Percentiles rank a stretch among this genome's conserved stretches.
Evolutionary conservation across 1,140 invertebrate genomes (phyloP).

Genomic region (Drosophila carrolli): DNA sequence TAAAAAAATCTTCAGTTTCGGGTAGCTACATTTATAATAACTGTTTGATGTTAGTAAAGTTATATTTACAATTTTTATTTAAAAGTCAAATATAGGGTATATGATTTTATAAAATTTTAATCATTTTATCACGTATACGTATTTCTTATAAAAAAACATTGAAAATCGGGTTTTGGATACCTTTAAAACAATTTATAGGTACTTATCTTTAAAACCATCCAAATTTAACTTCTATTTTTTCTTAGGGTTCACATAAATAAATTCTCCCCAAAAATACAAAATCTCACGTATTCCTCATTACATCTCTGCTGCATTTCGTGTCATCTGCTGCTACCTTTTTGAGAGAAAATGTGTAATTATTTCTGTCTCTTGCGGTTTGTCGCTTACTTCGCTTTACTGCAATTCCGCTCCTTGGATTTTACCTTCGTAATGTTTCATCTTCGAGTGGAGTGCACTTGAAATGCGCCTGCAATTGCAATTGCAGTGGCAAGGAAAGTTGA

Average conservation of each 20-base stretch:
- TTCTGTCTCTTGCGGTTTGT: conserved; percentile 64
- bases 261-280: background rate
- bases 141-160: no score
- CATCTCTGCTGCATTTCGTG: conserved; percentile 10
- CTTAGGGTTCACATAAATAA: background rate
- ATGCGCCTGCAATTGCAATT: conserved; percentile 47
- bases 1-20: background rate
- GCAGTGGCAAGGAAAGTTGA: conserved; percentile 38
- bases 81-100: no score
- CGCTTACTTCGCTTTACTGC: conserved; percentile 28
- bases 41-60: no score
- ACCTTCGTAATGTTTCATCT: conserved; percentile 58
- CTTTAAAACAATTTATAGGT: no score
- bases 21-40: background rate
- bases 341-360: conserved; percentile 54
- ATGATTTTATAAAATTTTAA: no score
- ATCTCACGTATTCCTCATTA: conserved; percentile 12
- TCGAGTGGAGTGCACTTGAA: conserved; percentile 66
- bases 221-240: background rate
- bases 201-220: no score
- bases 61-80: no score
- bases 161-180: no score
- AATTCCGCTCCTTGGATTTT: conserved; percentile 17
- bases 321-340: conserved; percentile 31
- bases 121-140: no score